Percentiles rank a stretch among this genome's conserved stretches.
These are phyloP conservation scores for Darevskia mixta DNA, from an alignment of 2,797 vertebrate genomes.

Conservation along the genomic window DNA sequence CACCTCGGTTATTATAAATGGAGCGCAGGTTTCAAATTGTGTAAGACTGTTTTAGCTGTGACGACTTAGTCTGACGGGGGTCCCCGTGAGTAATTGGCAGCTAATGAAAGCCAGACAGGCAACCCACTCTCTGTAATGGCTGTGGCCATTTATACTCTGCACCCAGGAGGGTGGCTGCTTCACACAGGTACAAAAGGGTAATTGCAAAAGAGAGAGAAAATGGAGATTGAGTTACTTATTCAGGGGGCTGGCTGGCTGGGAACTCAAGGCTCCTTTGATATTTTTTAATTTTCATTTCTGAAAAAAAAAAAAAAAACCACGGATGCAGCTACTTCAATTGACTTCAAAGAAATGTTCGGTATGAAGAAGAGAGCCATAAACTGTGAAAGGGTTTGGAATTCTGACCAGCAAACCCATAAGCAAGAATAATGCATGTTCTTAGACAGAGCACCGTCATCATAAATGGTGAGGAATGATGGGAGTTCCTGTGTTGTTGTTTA, in stretches of 20 bases:
- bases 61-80: background rate
- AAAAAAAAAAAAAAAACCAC: constrained; percentile 15
- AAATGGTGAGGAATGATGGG: too few relatives aligned
- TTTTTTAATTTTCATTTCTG: background rate
- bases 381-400: constrained; percentile 40
- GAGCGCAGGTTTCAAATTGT: constrained; percentile 7
- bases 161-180: constrained; percentile 25
- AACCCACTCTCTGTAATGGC: constrained; percentile 12
- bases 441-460: background rate
- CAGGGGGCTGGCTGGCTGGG: constrained; percentile 26
- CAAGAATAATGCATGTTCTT: constrained; percentile 46
- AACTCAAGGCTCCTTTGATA: constrained; percentile 62
- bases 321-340: constrained; percentile 42
- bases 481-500: too few relatives aligned
- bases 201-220: constrained; percentile 56
- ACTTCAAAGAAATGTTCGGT: constrained; percentile 61
- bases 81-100: constrained; percentile 39
- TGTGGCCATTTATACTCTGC: constrained; percentile 20
- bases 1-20: background rate
- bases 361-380: constrained; percentile 44
- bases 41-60: background rate
- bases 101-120: constrained; percentile 43
- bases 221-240: constrained; percentile 45
- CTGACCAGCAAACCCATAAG: constrained; percentile 51
- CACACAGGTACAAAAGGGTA: constrained; percentile 50